Percentiles rank a stretch among this genome's conserved stretches.
Evolutionary conservation across 2,888 invertebrate species (phyloP).

Genomic region (Autographa pulchrina): DNA sequence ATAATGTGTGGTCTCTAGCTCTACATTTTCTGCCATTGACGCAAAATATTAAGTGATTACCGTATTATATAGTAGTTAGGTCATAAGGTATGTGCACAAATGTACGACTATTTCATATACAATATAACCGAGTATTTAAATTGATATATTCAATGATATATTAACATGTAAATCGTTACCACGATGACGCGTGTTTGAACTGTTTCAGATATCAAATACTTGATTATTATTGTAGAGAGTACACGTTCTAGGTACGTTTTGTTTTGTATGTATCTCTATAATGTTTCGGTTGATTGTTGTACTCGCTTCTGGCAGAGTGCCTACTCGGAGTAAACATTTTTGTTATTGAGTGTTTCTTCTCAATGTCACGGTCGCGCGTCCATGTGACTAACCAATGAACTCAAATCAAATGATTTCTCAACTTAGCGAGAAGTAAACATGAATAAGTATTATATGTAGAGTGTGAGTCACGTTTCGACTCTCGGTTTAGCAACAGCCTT

Average conservation of each 20-base stretch:
- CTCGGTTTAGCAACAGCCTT: conserved; percentile 51
- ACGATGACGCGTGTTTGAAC: conserved; percentile 24
- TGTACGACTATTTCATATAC: background rate
- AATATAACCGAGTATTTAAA: conserved; percentile 6
- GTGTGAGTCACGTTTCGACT: conserved; percentile 48
- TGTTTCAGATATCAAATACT: conserved; percentile 23
- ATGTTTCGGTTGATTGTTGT: conserved; percentile 35
- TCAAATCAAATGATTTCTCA: conserved; percentile 49
- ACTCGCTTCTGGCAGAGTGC: conserved; percentile 61
- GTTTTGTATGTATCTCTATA: conserved; percentile 23
- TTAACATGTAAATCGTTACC: conserved; percentile 13
- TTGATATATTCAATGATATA: conserved; percentile 21
- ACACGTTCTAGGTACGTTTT: conserved; percentile 8
- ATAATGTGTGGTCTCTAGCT: too few relatives aligned
- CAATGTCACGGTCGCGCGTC: conserved; percentile 63
- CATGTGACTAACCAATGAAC: conserved; percentile 35
- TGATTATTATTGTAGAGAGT: conserved; percentile 7
- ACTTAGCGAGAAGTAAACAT: conserved; percentile 47
- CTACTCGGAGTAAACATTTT: conserved; percentile 60
- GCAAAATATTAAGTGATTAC: background rate
- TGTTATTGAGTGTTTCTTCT: conserved; percentile 55
- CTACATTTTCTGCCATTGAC: too few relatives aligned
- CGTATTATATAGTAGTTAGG: background rate
- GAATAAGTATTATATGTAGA: conserved; percentile 25
- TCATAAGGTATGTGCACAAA: background rate